Percentiles rank a stretch among this genome's conserved stretches.
Evolutionary conservation across 2,113 vertebrate species (phyloP).

Genomic region (Zosterops lateralis): DNA sequence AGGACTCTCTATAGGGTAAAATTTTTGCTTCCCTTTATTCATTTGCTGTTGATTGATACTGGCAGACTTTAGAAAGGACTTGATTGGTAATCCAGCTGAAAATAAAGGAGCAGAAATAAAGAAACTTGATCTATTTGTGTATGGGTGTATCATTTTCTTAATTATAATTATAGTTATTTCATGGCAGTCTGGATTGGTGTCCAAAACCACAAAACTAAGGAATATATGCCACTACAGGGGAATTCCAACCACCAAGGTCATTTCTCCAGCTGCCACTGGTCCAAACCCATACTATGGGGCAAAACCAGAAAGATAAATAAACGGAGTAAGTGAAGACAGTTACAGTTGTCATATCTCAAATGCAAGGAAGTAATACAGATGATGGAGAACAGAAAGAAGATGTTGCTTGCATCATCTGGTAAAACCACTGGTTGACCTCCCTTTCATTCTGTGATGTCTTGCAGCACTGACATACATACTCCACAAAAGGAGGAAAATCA

Average conservation of each 20-base stretch:
- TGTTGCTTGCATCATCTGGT: not conserved
- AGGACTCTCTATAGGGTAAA: not conserved
- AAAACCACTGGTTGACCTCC: not conserved
- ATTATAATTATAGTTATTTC: not conserved
- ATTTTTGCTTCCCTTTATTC: not conserved
- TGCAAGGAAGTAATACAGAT: not conserved
- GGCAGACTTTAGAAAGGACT: not conserved
- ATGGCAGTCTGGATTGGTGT: not conserved
- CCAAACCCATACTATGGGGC: not conserved
- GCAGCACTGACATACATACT: not conserved
- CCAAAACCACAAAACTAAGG: not conserved
- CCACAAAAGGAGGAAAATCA: not conserved
- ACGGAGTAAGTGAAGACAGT: not conserved
- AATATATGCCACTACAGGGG: not conserved
- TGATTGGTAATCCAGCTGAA: not conserved
- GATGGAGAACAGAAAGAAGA: not conserved
- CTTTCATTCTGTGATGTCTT: not conserved
- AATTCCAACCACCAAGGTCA: not conserved
- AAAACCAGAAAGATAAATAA: not conserved
- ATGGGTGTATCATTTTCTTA: not conserved
- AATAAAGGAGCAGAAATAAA: not conserved
- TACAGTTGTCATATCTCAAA: not conserved
- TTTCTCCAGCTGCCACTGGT: not conserved
- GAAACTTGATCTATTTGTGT: not conserved
- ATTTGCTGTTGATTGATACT: not conserved